phyloP scores from a whole-genome alignment of 1,140 invertebrate genomes.

The Papilio glaucus region DNA sequence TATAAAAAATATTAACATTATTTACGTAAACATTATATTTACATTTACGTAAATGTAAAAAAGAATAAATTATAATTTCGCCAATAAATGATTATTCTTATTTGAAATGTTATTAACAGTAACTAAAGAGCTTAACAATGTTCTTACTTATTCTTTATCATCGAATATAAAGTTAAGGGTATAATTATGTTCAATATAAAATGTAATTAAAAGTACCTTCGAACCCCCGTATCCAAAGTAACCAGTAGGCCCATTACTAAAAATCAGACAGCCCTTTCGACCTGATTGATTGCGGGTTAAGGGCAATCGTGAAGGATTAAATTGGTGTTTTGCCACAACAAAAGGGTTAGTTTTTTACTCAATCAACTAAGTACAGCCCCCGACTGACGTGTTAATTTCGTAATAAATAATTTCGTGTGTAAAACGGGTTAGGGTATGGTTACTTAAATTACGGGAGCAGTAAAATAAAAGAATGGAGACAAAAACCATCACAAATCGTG shows the following conservation, averaged over 20 bases:
- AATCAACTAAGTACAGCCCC: slow-evolving; percentile 57
- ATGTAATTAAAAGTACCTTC: slow-evolving; percentile 37
- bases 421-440: slow-evolving; percentile 42
- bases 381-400: slow-evolving; percentile 73
- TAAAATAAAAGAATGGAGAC: background rate
- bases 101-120: background rate
- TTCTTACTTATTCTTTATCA: background rate
- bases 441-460: slow-evolving; percentile 30
- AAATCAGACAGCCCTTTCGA: slow-evolving; percentile 46
- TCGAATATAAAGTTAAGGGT: background rate
- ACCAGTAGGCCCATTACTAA: slow-evolving; percentile 51
- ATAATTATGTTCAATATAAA: slow-evolving; percentile 17
- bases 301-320: slow-evolving; percentile 61
- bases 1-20: no score
- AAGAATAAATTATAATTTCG: background rate
- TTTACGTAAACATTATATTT: no score
- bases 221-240: slow-evolving; percentile 22
- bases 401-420: slow-evolving; percentile 58
- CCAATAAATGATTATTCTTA: background rate
- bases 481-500: slow-evolving; percentile 14
- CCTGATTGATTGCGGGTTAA: slow-evolving; percentile 74
- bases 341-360: slow-evolving; percentile 63
- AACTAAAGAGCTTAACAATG: background rate
- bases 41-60: no score
- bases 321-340: slow-evolving; percentile 53